phyloP scores from a whole-genome alignment of 2,797 vertebrate species.

The Muscicapa striata region DNA sequence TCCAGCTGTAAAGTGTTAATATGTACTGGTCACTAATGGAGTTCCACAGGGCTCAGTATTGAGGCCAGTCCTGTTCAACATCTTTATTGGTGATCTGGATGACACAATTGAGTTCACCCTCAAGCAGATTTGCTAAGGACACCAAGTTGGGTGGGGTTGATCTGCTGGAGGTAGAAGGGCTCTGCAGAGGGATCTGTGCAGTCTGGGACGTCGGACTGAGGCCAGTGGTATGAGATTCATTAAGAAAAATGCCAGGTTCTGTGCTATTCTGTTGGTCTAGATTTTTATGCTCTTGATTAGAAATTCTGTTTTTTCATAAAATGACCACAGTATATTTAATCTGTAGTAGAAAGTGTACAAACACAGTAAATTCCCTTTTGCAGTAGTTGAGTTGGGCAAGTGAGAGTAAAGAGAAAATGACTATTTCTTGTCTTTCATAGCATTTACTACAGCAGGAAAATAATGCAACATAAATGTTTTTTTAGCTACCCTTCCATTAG shows the following conservation, averaged over 20 bases:
- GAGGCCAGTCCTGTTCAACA: neutral
- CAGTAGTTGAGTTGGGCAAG: neutral
- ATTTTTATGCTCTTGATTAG: neutral
- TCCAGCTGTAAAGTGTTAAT: neutral
- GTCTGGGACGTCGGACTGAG: neutral
- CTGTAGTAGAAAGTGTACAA: neutral
- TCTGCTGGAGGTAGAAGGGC: neutral
- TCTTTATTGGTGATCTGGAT: neutral
- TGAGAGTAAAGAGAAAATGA: neutral
- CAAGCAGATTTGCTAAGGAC: rapidly evolving
- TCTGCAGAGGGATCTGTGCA: neutral
- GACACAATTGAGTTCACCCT: neutral
- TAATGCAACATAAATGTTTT: neutral
- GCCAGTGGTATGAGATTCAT: neutral
- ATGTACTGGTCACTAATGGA: neutral
- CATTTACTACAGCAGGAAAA: neutral
- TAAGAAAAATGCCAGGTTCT: neutral
- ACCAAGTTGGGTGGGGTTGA: neutral
- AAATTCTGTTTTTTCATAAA: neutral
- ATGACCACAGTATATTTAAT: neutral
- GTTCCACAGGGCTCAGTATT: neutral
- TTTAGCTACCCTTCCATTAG: neutral
- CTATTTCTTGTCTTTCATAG: neutral
- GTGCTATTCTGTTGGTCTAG: neutral
- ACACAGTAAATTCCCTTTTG: neutral